These are phyloP conservation scores for Cinclus mexicanus DNA, from an alignment of 2,113 vertebrate genomes.

Conservation along the genomic window DNA sequence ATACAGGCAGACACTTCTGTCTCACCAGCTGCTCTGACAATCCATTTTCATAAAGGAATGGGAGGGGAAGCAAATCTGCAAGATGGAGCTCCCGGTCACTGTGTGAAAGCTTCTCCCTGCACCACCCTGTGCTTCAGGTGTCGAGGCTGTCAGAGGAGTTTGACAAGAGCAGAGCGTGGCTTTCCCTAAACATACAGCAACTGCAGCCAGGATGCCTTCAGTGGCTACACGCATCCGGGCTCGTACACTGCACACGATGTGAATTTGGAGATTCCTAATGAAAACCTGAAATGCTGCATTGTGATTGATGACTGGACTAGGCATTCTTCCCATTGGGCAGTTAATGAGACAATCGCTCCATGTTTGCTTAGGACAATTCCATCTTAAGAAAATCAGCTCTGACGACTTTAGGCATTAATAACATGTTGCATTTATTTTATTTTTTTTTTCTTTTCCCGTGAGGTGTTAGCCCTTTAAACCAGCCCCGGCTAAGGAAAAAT, in stretches of 20 bases:
- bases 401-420: neutral
- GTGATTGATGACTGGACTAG: neutral
- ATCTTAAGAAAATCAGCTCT: neutral
- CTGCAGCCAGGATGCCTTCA: neutral
- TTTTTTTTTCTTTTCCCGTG: neutral
- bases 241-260: rapidly evolving
- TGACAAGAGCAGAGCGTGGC: neutral
- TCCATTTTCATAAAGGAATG: constrained; percentile 67
- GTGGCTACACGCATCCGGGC: neutral
- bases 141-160: constrained; percentile 27
- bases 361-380: neutral
- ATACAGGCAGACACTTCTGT: constrained; percentile 70
- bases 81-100: constrained; percentile 62
- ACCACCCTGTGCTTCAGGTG: constrained; percentile 4
- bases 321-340: neutral
- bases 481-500: neutral
- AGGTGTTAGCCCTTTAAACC: neutral
- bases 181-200: neutral
- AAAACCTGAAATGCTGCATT: neutral
- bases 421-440: neutral
- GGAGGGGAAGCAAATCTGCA: constrained; percentile 60
- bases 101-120: constrained; percentile 32
- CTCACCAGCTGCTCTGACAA: constrained; percentile 71
- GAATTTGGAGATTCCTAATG: neutral
- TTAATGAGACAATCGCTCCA: neutral